Conservation (phyloP, 2,888 invertebrate genomes). For the Pardosa pseudoannulata region DNA sequence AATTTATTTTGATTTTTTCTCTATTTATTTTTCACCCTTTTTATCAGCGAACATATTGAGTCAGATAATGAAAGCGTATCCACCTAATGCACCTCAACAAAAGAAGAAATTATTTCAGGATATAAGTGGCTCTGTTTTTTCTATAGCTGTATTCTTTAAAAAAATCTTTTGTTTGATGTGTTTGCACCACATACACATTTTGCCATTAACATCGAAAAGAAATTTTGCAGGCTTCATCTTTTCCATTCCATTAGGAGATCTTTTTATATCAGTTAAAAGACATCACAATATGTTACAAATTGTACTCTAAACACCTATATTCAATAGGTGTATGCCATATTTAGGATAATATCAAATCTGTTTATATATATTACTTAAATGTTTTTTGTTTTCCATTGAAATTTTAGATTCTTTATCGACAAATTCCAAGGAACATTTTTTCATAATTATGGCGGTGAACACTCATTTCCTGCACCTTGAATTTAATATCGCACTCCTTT, state of each 20-base stretch:
- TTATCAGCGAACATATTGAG: constrained; percentile 39
- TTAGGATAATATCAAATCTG: too few species aligned
- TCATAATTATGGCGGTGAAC: too few species aligned
- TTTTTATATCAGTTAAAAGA: neutral
- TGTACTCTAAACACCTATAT: too few species aligned
- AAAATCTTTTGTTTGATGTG: neutral
- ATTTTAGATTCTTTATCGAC: too few species aligned
- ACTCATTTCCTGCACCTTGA: too few species aligned
- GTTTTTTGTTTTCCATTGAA: too few species aligned
- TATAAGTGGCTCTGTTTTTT: constrained; percentile 30
- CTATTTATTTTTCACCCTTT: neutral
- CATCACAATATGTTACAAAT: too few species aligned
- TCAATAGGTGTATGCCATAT: too few species aligned
- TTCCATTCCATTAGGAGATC: neutral
- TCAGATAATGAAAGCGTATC: constrained; percentile 39
- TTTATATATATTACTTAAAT: too few species aligned
- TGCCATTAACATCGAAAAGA: neutral
- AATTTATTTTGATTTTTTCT: too few species aligned
- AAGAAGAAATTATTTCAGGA: constrained; percentile 24
- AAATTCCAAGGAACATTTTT: too few species aligned
- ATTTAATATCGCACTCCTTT: too few species aligned
- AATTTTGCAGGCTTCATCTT: neutral
- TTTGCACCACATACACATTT: neutral
- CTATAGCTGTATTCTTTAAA: neutral
- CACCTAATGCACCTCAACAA: constrained; percentile 31